Evolutionary conservation across 1,140 invertebrate genomes (phyloP), one percentile per base, ranked within the genome.

Genomic region (Drosophila kikkawai): DNA sequence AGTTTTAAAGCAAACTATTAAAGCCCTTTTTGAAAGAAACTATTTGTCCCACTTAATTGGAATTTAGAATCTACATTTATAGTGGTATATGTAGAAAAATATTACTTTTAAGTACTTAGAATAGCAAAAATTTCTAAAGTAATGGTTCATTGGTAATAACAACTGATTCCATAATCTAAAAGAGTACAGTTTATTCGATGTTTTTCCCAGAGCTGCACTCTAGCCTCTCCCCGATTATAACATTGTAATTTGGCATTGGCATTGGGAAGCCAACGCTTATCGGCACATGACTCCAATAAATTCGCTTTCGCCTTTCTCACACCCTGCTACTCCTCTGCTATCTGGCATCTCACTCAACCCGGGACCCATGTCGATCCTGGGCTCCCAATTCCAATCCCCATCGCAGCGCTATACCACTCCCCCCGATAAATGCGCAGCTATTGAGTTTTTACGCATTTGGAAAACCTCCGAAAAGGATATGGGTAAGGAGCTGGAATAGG

Each of bases 211-310:
- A 9, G n/a, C 19, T 39, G 5, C 8, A 26, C 19, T 29, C 15
- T 42, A 15, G 17, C 9, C 42, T 26, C 32, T 56, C 37, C 34
- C 34, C 42, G 63, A 77, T 68, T 79, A 80, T 77, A 77, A 83
- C 84, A 78, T 71, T 90, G 77, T 88, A 90, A 85, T 88, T 90
- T 85, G 81, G 77, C 81, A 66, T 90, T 79, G 80, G 84, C 74
- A 88, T 88, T 82, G 81, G 51, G 51, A 84, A 71, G 78, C 47
- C 68, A 77, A 55, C 71, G 82, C 83, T 86, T 86, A 86, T 86
- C 83, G 80, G 85, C 79, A 84, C 86, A 91, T 90, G 85, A 91
- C 85, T 91, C 85, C 79, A 90, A 90, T 90, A 90, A 90, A 90
- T 90, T 85, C 79, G 85, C 64, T 80, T 85, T 68, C 68, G 75